Evolutionary conservation across 2,888 invertebrate species (phyloP).

Genomic region (Drosophila nigricruria): DNA sequence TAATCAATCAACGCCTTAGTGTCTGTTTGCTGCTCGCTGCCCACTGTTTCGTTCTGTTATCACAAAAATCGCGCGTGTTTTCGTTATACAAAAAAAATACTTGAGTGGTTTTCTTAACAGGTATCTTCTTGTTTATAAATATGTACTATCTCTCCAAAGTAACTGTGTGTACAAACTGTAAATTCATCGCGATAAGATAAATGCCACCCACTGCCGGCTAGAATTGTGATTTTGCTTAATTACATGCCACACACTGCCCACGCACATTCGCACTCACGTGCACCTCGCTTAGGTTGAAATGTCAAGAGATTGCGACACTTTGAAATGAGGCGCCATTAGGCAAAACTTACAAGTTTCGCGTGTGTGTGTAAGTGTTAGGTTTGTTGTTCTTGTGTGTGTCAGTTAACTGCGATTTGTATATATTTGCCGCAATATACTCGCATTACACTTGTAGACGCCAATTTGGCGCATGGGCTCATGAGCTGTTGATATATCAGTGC

Average conservation of each 20-base stretch:
- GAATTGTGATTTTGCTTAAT: slow-evolving; percentile 11
- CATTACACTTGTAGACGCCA: slow-evolving; percentile 45
- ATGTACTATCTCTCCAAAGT: slow-evolving; percentile 7
- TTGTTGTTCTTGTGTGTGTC: slow-evolving; percentile 15
- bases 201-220: neutral
- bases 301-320: slow-evolving; percentile 22
- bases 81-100: slow-evolving; percentile 8
- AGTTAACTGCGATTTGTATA: slow-evolving; percentile 44
- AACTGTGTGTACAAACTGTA: slow-evolving; percentile 15
- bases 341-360: neutral
- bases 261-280: slow-evolving; percentile 37
- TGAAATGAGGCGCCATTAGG: slow-evolving; percentile 14
- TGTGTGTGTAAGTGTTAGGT: neutral
- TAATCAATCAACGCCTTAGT: slow-evolving; percentile 60
- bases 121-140: slow-evolving; percentile 43
- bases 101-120: slow-evolving; percentile 42
- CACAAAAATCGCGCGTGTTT: slow-evolving; percentile 41
- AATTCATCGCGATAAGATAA: slow-evolving; percentile 46
- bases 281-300: slow-evolving; percentile 9
- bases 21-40: slow-evolving; percentile 32
- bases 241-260: slow-evolving; percentile 23
- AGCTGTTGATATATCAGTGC: neutral
- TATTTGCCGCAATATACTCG: slow-evolving; percentile 28
- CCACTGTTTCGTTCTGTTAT: slow-evolving; percentile 52
- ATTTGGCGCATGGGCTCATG: slow-evolving; percentile 31